phyloP scores from a whole-genome alignment of 2,113 vertebrate genomes.

The Bubalus kerabau region DNA sequence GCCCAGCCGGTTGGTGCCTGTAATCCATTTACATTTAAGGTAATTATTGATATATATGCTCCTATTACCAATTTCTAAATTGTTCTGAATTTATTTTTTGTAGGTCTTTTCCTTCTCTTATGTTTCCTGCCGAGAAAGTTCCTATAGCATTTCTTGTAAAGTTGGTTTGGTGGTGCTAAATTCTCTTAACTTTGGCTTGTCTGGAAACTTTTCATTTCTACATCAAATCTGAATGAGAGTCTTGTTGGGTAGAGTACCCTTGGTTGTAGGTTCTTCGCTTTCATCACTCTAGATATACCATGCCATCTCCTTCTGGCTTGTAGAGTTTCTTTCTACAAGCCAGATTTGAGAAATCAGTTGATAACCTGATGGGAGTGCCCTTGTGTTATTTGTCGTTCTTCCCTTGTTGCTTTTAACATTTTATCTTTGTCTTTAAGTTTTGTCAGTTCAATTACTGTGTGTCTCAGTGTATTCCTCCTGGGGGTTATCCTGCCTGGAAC shows the following conservation, averaged over 20 bases:
- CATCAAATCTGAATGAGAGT: neutral
- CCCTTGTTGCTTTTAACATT: neutral
- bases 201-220: neutral
- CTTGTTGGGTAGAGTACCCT: neutral
- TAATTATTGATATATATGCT: neutral
- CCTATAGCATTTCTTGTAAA: neutral
- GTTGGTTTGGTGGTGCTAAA: neutral
- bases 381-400: neutral
- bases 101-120: neutral
- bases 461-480: neutral
- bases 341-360: neutral
- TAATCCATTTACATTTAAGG: neutral
- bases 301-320: neutral
- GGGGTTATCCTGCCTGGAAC: neutral
- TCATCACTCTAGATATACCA: neutral
- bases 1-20: neutral
- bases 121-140: neutral
- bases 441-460: neutral
- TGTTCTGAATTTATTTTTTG: neutral
- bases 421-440: neutral
- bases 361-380: neutral
- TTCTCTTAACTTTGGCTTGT: neutral
- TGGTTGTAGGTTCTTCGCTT: neutral
- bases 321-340: neutral
- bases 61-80: neutral